Evolutionary conservation across 2,113 vertebrate genomes (phyloP), one percentile per base, ranked within the genome.

Genomic region (Hymenochirus boettgeri): DNA sequence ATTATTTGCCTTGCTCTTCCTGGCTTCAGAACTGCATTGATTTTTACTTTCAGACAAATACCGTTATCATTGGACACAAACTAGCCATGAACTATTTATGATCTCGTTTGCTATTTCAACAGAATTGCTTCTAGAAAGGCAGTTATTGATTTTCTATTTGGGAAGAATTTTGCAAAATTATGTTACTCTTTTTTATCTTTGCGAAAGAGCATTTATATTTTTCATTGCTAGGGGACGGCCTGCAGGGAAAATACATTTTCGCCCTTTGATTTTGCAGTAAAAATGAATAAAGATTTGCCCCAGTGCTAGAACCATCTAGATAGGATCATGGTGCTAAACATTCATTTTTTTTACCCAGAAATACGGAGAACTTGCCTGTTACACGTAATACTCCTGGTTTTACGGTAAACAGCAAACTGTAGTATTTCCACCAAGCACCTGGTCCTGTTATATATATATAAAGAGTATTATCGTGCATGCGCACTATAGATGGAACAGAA

Each of bases 41-140:
- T 69, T 69, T 69, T 69, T 69, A 69, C 56, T 69, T 60, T 69
- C 56, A 69, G 65, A 69, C 65, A 69, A 69, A 69, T 69, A 69
- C 65, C 13, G 65, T 69, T 69, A 69, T 69, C 65, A 69, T 69
- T 69, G 55, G 57, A 69, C 65, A 69, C 65, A 69, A 69, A 69
- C 65, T 69, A 69, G 65, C 47, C 55, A 69, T 69, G 65, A 69
- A 69, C 56, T 69, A 69, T 69, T 69, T 69, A 69, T 69, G 65
- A 60, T 59, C 65, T 60, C 57, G 26, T 31, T n/a, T 57, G 56
- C 52, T 53, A 59, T 59, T 60, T 52, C 65, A 60, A 57, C 65
- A 60, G 56, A 60, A 69, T 60, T 69, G 65, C 65, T 53, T 51
- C 65, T 59, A 24, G 47, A 60, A 69, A 60, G 48, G 47, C 57